Evolutionary conservation across 2,888 invertebrate genomes (phyloP).

Genomic region (Cabera pusaria): DNA sequence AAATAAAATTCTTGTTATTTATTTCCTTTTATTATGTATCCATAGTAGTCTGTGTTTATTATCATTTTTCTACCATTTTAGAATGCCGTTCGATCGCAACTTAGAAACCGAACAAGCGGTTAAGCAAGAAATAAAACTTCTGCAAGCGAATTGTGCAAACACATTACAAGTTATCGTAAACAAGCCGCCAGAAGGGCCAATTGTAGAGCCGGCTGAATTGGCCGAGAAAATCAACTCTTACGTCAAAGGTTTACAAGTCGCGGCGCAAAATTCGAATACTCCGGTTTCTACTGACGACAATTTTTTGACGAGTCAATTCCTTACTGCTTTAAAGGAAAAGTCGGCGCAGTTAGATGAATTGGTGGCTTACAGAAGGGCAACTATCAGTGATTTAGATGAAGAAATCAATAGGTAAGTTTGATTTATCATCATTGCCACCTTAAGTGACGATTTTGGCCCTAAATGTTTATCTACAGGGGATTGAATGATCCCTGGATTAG

Average conservation of each 20-base stretch:
- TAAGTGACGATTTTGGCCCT: too few relatives aligned
- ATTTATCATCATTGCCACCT: too few relatives aligned
- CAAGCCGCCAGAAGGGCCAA: constrained; percentile 41
- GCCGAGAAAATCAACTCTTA: constrained; percentile 50
- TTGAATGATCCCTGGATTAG: too few relatives aligned
- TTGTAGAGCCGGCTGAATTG: constrained; percentile 42
- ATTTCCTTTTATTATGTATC: too few relatives aligned
- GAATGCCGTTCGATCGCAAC: constrained; percentile 52
- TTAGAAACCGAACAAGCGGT: constrained; percentile 48
- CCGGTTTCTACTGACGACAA: constrained; percentile 56
- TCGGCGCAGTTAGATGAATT: constrained; percentile 57
- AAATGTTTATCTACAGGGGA: too few relatives aligned
- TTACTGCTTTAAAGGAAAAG: constrained; percentile 59
- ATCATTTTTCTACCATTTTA: constrained; percentile 34
- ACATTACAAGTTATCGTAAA: constrained; percentile 59
- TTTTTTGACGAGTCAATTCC: constrained; percentile 58
- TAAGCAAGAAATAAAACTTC: constrained; percentile 53
- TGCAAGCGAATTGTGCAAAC: constrained; percentile 54
- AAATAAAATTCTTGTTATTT: too few relatives aligned
- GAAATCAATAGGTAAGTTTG: constrained; percentile 67
- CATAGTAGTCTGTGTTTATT: too few relatives aligned
- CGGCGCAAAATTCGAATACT: constrained; percentile 54
- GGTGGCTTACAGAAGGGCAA: constrained; percentile 56
- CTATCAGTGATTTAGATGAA: constrained; percentile 56
- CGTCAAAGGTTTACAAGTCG: constrained; percentile 53